Conservation (phyloP, 1,140 invertebrate genomes). For the Mercenaria mercenaria region DNA sequence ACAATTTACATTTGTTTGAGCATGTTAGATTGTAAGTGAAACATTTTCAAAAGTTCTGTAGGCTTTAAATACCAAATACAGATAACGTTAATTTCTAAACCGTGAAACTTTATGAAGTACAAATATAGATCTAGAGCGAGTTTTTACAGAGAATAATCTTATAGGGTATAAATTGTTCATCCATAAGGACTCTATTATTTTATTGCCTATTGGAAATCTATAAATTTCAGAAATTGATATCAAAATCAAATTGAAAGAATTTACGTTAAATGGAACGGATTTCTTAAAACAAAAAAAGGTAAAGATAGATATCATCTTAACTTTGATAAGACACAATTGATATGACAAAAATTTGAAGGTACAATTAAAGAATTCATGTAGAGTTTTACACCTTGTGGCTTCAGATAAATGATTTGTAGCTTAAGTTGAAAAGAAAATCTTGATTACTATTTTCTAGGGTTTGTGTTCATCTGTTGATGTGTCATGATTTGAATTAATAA, state of each 20-base stretch:
- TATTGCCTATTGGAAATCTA: conserved; percentile 37
- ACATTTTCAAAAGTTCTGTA: conserved; percentile 15
- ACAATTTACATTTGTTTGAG: conserved; percentile 32
- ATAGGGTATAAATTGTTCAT: background rate
- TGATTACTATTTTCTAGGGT: conserved; percentile 31
- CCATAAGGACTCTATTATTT: conserved; percentile 37
- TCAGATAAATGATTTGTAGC: conserved; percentile 18
- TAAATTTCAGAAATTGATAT: conserved; percentile 52
- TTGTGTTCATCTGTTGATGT: conserved; percentile 41
- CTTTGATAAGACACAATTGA: conserved; percentile 21
- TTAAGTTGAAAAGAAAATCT: conserved; percentile 37
- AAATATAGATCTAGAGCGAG: background rate
- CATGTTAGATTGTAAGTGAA: background rate
- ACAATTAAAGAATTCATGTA: conserved; percentile 54
- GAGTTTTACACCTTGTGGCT: conserved; percentile 54
- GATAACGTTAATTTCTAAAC: conserved; percentile 1
- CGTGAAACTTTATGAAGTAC: background rate
- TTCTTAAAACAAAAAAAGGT: conserved; percentile 13
- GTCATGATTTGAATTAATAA: conserved; percentile 39
- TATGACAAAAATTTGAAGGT: background rate
- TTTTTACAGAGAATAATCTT: conserved; percentile 8
- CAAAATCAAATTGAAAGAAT: conserved; percentile 35
- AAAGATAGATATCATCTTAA: conserved; percentile 24
- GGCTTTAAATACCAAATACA: background rate
- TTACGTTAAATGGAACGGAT: conserved; percentile 6